phyloP scores from a whole-genome alignment of 2,113 vertebrate genomes.

The Chamaea fasciata region DNA sequence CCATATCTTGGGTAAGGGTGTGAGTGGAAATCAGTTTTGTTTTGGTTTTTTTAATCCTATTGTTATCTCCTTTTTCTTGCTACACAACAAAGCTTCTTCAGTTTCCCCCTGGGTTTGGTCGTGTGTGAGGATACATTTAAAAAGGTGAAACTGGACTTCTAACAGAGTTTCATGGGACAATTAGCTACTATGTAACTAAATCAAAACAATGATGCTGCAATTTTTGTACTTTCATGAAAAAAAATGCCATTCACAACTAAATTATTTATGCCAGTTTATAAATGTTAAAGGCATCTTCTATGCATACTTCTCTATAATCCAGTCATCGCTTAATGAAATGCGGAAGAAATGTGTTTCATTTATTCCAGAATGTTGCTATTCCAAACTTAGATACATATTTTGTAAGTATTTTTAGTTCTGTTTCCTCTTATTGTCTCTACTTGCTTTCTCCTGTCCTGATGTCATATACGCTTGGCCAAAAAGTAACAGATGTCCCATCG shows the following conservation, averaged over 20 bases:
- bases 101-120: background rate
- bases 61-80: too few relatives aligned
- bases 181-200: background rate
- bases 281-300: background rate
- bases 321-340: background rate
- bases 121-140: background rate
- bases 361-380: background rate
- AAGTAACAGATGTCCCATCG: background rate
- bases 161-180: background rate
- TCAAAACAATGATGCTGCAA: background rate
- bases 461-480: background rate
- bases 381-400: background rate
- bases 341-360: background rate
- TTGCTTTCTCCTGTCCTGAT: background rate
- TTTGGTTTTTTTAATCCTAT: too few relatives aligned
- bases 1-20: background rate
- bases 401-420: background rate
- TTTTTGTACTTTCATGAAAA: background rate
- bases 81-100: background rate
- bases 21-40: background rate
- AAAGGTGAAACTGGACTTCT: background rate
- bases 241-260: background rate
- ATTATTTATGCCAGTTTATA: background rate
- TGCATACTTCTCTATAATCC: background rate
- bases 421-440: background rate